Conservation (phyloP, 2,797 vertebrate species). For the Silurus lanzhouensis region DNA sequence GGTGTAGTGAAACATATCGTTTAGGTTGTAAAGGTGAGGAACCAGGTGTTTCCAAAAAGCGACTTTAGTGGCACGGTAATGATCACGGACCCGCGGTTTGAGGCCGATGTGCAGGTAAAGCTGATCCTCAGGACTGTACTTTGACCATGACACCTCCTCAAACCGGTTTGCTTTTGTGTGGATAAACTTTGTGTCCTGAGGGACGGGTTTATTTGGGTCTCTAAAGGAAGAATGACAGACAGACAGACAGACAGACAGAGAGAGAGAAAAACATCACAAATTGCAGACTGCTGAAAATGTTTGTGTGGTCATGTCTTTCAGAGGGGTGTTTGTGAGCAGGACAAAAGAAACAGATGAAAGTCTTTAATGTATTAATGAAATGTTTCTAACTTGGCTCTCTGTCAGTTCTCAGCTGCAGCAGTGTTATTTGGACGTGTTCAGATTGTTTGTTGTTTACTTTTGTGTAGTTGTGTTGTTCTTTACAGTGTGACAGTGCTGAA, state of each 20-base stretch:
- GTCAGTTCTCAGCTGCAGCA: background rate
- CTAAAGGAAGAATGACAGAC: constrained; percentile 57
- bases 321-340: background rate
- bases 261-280: background rate
- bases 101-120: constrained; percentile 87
- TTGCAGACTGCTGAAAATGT: background rate
- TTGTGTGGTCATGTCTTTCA: background rate
- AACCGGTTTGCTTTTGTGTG: constrained; percentile 89
- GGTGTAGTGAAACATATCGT: constrained; percentile 90
- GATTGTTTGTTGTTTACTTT: background rate
- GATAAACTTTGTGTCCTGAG: constrained; percentile 91
- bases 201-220: constrained; percentile 87
- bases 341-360: background rate
- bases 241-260: background rate
- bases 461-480: background rate
- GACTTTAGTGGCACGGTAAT: constrained; percentile 89
- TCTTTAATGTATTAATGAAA: background rate
- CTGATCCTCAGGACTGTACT: constrained; percentile 87
- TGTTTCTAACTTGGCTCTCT: background rate
- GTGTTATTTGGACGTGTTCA: background rate
- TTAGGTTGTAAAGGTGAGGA: constrained; percentile 88
- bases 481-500: background rate
- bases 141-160: constrained; percentile 88
- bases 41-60: constrained; percentile 91
- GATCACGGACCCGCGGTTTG: constrained; percentile 85